A percentile compares a stretch with the other conserved stretches of the same genome.
Evolutionary conservation across 1,140 invertebrate species (phyloP).

Genomic region (Spodoptera frugiperda): DNA sequence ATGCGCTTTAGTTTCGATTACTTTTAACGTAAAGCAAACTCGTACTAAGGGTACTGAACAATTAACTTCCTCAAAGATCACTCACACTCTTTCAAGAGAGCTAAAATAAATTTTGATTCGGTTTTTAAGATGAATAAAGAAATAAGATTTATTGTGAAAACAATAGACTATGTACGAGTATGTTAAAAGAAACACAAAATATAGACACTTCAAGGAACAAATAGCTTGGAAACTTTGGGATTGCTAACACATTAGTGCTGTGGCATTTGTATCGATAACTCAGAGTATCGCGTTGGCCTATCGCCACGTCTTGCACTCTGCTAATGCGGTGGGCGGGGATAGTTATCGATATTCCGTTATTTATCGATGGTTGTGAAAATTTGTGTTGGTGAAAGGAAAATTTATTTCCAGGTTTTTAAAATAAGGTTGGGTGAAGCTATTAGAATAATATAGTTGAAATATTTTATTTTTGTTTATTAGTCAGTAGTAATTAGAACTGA

Average conservation of each 20-base stretch:
- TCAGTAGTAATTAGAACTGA: not conserved
- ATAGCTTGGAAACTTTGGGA: constrained; percentile 51
- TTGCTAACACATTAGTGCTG: constrained; percentile 60
- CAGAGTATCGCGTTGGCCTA: constrained; percentile 55
- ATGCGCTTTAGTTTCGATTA: no score
- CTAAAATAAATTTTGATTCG: no score
- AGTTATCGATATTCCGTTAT: constrained; percentile 39
- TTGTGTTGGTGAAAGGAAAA: constrained; percentile 1
- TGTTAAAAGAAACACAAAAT: constrained; percentile 4
- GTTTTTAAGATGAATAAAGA: no score
- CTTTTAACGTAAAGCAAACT: no score
- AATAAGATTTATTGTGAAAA: not conserved
- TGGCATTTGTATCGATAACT: constrained; percentile 55
- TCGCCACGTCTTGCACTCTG: constrained; percentile 50
- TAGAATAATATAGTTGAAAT: not conserved
- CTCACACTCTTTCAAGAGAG: no score
- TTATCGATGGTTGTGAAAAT: constrained; percentile 31
- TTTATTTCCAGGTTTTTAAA: constrained; percentile 19
- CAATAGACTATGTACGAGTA: not conserved
- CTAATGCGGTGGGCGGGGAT: constrained; percentile 42
- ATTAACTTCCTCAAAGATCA: no score
- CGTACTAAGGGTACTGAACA: no score
- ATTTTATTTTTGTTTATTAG: not conserved
- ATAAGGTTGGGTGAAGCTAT: not conserved
- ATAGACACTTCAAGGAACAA: constrained; percentile 39